Evolutionary conservation across 1,140 invertebrate genomes (phyloP).

Genomic region (Pteromalus puparum): DNA sequence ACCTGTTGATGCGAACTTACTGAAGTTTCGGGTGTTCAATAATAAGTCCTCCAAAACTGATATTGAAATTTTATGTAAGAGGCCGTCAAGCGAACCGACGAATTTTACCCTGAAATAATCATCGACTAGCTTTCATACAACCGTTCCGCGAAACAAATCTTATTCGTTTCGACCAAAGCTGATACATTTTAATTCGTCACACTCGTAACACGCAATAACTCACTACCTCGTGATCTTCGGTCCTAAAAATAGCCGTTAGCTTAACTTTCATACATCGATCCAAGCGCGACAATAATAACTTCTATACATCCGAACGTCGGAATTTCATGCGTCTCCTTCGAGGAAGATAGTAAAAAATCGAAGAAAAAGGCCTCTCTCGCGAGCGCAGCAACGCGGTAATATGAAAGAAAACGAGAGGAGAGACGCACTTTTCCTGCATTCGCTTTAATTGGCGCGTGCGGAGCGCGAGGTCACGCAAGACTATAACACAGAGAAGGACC

Average conservation of each 20-base stretch:
- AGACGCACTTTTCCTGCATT: constrained; percentile 31
- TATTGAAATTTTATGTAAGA: no score
- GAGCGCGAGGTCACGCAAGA: constrained; percentile 30
- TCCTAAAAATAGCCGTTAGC: not conserved
- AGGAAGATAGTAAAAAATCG: constrained; percentile 12
- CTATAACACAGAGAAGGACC: constrained; percentile 8
- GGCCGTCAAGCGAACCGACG: no score
- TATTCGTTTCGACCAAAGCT: no score
- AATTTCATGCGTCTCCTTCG: not conserved
- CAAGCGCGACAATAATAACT: not conserved
- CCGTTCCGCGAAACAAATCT: no score
- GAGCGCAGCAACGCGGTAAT: not conserved
- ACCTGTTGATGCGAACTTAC: no score
- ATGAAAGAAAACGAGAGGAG: constrained; percentile 25
- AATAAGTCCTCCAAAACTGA: no score
- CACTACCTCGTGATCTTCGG: not conserved
- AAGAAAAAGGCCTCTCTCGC: constrained; percentile 11
- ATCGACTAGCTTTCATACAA: no score
- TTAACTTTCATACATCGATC: not conserved
- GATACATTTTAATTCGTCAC: no score
- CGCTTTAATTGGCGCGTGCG: constrained; percentile 39
- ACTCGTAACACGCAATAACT: not conserved
- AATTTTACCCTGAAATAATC: no score
- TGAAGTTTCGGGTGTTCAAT: no score
- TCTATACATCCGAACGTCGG: not conserved